Base-by-base conservation (phyloP, 37 sponge, comb jelly and placozoan species). In the Spongilla lacustris region DNA sequence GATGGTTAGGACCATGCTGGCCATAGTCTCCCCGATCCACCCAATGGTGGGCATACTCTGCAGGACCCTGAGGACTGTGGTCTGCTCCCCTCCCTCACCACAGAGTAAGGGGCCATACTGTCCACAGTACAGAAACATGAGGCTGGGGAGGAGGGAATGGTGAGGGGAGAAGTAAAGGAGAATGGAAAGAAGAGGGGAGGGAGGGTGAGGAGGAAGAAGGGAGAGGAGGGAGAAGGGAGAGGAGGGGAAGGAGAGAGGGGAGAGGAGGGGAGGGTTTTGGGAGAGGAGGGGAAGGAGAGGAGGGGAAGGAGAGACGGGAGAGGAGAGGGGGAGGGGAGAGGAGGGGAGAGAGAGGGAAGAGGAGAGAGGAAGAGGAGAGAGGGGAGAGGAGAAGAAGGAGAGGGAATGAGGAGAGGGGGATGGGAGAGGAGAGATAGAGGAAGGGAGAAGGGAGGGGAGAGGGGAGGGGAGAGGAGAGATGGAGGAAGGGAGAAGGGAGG, bases 271-370 rank as follows among this genome's bases (percentile, higher is more conserved):
- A 41, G 36, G 33, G 23, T 29, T 33, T 76, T n/a, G n/a, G n/a
- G n/a, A n/a, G n/a, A n/a, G n/a, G 72, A 30, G 24, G 8, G 24
- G 72, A 71, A 27, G n/a, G 72, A 71, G 72, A 71, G 72, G n/a
- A 19, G 28, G 72, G n/a, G 12, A 17, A 19, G n/a, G 12, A 17
- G 12, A 23, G 72, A 30, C n/a, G n/a, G n/a, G n/a, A n/a, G n/a
- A n/a, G n/a, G n/a, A n/a, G n/a, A n/a, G n/a, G n/a, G n/a, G n/a
- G n/a, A n/a, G n/a, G n/a, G n/a, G n/a, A n/a, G n/a, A n/a, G n/a
- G n/a, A n/a, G n/a, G n/a, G n/a, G n/a, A n/a, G n/a, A n/a, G n/a
- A n/a, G n/a, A n/a, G n/a, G n/a, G n/a, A n/a, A n/a, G n/a, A n/a
- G n/a, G n/a, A n/a, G n/a, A n/a, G n/a, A n/a, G n/a, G n/a, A n/a